Base-by-base conservation (phyloP, 2,888 invertebrate genomes). In the Drepana falcataria region DNA sequence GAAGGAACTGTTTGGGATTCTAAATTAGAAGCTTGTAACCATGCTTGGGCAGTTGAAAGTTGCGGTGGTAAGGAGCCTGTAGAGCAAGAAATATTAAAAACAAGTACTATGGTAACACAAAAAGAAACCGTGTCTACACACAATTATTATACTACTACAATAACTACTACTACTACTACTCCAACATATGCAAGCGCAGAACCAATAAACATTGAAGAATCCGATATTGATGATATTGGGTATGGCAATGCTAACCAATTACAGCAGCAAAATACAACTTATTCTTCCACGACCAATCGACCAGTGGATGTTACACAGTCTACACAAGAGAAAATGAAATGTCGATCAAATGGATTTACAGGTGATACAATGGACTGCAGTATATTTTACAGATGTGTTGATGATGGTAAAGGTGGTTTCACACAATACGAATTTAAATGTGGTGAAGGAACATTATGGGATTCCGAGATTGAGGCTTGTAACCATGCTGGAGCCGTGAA, bases 321-420 rank as follows among this genome's bases (percentile, higher is more conserved):
- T 48, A 48, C 53, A 35, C 9, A 55, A 47, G 57, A 54, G 33
- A 44, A 55, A 49, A 65, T 59, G 48, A 53, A 57, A 49, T 66
- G 66, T 53, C 57, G 41, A 52, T 55, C 59, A 41, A 55, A 35
- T 53, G 94, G 94, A 35, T 94, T 93, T 69, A 92, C 92, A 77
- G 89, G 93, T 1, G 91, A 94, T 74, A 87, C 90, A n/a, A 85
- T 85, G 34, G 68, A 88, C 55, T 95, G 95, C 63, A 89, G 91
- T 47, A 93, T 93, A 69, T 95, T 94, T 75, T 93, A 94, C 70
- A 91, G 94, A n/a, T 95, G 95, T 71, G 93, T 93, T 0, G 81
- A 92, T 57, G 92, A 93, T 65, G 93, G 92, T n/a, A 91, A 89
- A 54, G 93, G 93, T 21, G 90, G 91, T 7, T 94, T 84, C 59